A percentile compares a stretch with the other conserved stretches of the same genome.
Evolutionary conservation across 2,888 invertebrate species (phyloP).

Genomic region (Trachelus iudaicus): DNA sequence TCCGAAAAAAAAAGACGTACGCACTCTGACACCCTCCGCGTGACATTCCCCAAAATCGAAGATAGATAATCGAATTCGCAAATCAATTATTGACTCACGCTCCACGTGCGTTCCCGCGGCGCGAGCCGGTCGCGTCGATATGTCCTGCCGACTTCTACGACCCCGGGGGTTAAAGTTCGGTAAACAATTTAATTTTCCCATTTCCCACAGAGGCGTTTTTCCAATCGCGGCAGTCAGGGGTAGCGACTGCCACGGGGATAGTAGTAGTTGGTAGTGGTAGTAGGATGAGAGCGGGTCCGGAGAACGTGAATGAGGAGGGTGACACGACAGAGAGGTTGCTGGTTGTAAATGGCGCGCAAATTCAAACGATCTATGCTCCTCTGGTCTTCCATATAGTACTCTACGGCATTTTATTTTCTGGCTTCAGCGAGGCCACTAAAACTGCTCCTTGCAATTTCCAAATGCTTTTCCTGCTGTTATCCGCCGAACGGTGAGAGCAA

Average conservation of each 20-base stretch:
- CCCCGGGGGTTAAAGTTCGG: constrained; percentile 34
- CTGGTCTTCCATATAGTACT: neutral
- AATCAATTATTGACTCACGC: constrained; percentile 20
- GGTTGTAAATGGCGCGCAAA: neutral
- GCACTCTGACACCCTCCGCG: neutral
- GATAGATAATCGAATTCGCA: constrained; percentile 16
- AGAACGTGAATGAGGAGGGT: neutral
- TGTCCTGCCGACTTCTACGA: constrained; percentile 16
- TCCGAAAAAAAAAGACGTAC: neutral
- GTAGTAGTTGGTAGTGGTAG: neutral
- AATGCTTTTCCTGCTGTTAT: neutral
- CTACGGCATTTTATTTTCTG: neutral
- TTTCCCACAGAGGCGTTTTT: constrained; percentile 26
- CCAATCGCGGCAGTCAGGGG: constrained; percentile 12
- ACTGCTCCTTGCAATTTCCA: constrained; percentile 13
- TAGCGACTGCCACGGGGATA: neutral
- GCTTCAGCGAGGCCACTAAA: neutral
- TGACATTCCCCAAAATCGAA: neutral
- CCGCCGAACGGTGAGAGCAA: neutral
- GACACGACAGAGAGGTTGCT: neutral
- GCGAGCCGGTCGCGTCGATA: constrained; percentile 9
- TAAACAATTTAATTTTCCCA: constrained; percentile 42
- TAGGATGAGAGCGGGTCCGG: neutral
- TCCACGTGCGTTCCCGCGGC: constrained; percentile 10
- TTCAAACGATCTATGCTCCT: neutral